Conservation (phyloP, 2,797 vertebrate genomes). For the Garrulus glandarius region DNA sequence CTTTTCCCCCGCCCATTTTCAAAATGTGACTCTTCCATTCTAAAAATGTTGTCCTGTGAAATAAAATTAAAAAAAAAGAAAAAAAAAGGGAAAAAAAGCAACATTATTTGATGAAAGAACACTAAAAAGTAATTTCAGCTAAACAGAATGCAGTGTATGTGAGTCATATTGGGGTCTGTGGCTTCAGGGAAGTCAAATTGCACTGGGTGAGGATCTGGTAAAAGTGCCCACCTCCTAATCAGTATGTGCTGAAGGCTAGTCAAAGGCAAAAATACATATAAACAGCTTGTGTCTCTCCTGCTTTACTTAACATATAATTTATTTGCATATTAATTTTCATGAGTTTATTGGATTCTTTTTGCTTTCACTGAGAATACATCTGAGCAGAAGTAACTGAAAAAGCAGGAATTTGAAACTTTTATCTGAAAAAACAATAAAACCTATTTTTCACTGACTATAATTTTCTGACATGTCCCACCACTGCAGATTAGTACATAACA, state of each 20-base stretch:
- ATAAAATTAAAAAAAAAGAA: not conserved
- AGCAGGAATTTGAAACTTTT: not conserved
- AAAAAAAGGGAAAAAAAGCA: not conserved
- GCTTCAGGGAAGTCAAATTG: not conserved
- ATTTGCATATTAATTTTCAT: not conserved
- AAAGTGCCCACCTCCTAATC: not conserved
- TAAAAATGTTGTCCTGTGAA: constrained; percentile 90
- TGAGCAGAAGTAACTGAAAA: not conserved
- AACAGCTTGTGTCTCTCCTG: not conserved
- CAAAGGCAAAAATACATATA: not conserved
- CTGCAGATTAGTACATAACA: not conserved
- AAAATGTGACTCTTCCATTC: constrained; percentile 83
- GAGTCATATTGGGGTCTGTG: not conserved
- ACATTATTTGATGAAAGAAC: constrained; percentile 11
- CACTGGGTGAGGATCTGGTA: not conserved
- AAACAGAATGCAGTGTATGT: not conserved
- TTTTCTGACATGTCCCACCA: not conserved
- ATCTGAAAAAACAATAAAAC: not conserved
- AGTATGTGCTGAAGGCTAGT: not conserved
- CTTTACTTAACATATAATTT: not conserved
- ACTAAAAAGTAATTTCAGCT: not conserved
- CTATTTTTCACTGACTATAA: not conserved
- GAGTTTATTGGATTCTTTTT: not conserved
- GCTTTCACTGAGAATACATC: not conserved
- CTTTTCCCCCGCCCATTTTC: constrained; percentile 98